Base-by-base conservation (phyloP, 2,797 vertebrate species). In the Clarias laeviceps region DNA sequence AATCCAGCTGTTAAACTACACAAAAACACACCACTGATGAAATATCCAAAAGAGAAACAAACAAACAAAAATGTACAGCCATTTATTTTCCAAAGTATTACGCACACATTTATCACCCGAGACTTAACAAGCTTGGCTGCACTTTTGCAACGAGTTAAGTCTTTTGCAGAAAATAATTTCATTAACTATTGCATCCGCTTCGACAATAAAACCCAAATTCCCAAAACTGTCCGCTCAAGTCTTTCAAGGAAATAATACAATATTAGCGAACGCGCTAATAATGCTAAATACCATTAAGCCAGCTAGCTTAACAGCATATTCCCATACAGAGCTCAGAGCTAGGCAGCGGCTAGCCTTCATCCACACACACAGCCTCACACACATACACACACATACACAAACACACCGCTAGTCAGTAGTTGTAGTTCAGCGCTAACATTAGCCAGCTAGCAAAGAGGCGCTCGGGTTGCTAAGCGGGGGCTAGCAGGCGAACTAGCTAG, bases 391-490 rank as follows among this genome's bases (percentile, higher is more conserved):
- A 50, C 11, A 2, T 50, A 40, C 3, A 68, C 65, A 66, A 27
- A 78, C 77, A 81, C 79, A 68, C 62, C n/a, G 79, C 62, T 81
- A 81, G 79, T 68, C 62, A 29, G 32, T 68, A 81, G 79, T 68
- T 81, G 64, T 29, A 81, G 79, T 68, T 81, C 79, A 81, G 32
- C 79, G 40, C 79, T 22, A 69, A 37, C 59, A 15, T 61, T 73
- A 83, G 69, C 82, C 68, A 40, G 54, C 69, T 73, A 83, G 70
- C 79, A 81, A 45, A 80, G 29, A 74, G 29, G 76, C 87, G 79
- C 32, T 85, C 62, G 50, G 65, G 76, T 74, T 82, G 66, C 83
- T 86, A 89, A 54, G 50, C 50, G 83, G 86, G 74, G 40, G 70
- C 69, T 76, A 65, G 69, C 68, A 24, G 77, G 59, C 59, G 9